Percentiles rank a stretch among this genome's conserved stretches.
Evolutionary conservation across 2,888 invertebrate genomes (phyloP).

Genomic region (Coleophora deauratella): DNA sequence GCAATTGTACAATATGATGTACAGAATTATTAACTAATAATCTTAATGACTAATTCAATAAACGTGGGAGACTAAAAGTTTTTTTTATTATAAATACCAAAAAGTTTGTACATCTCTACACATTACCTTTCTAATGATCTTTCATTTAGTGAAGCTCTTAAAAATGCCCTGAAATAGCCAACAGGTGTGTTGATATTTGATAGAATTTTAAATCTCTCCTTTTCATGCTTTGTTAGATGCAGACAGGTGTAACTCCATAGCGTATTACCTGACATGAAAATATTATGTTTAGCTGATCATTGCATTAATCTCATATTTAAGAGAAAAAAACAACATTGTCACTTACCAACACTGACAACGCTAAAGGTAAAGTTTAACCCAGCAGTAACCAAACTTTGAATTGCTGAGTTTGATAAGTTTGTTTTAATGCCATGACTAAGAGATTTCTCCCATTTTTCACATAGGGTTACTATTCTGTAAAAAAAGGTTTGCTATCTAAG

Average conservation of each 20-base stretch:
- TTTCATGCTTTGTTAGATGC: conserved; percentile 90
- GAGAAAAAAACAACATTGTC: not conserved
- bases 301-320: no score
- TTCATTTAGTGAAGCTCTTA: conserved; percentile 93
- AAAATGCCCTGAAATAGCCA: conserved; percentile 90
- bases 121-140: conserved; percentile 83
- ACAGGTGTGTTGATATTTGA: conserved; percentile 70
- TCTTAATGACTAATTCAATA: no score
- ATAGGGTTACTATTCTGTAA: conserved; percentile 73
- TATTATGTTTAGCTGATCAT: not conserved
- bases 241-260: conserved; percentile 87
- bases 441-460: conserved; percentile 83
- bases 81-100: no score
- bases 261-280: conserved; percentile 60
- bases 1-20: no score
- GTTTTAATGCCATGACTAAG: conserved; percentile 84
- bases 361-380: conserved; percentile 67
- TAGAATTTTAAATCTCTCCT: conserved; percentile 84
- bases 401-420: conserved; percentile 63
- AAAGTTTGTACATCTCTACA: no score
- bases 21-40: no score
- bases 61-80: no score
- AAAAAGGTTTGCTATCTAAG: not conserved
- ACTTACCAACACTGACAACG: conserved; percentile 64
- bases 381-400: conserved; percentile 63